Base-by-base conservation (phyloP, 1,140 invertebrate species). In the Pinna nobilis region DNA sequence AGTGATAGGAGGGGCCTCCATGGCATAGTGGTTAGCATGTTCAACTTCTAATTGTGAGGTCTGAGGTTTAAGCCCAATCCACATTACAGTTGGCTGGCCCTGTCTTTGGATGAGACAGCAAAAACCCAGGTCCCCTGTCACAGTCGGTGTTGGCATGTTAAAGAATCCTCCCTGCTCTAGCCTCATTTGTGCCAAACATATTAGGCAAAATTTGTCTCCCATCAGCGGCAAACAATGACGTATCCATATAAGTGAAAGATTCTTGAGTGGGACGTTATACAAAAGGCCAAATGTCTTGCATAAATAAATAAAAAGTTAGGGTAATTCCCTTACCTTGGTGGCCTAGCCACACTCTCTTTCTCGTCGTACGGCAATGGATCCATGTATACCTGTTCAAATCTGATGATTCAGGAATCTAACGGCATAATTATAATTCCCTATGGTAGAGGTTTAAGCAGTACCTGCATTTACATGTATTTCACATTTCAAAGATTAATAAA, bases 341-440 rank as follows among this genome's bases (percentile, higher is more conserved):
- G 51, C 59, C 71, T 78, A 33, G n/a, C 39, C 2, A 37, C 18
- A 25, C 41, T 59, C 6, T 77, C 78, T 4, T 67, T 79, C 33
- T 77, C 77, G 50, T 81, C 78, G 33, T 77, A 30, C 33, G 84
- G 83, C 23, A 86, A 49, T 3, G 82, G 49, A 18, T 84, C 76
- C 41, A 72, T 68, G 55, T 82, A 86, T 15, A 82, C 70, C 47
- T 87, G 86, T 63, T 82, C 81, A 82, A 85, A 87, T 53, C 86
- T 87, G 15, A n/a, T 9, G 37, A 57, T 72, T 74, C 37, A 72
- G 71, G 71, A 76, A 73, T 30, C 20, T 30, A 7, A 4, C 3
- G 15, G 30, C 5, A 9, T 53, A 28, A 13, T 53, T 25, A 28
- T 53, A 7, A 53, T 50, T n/a, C 18, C 15, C n/a, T 23, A n/a